Evolutionary conservation across 1,140 invertebrate genomes (phyloP).

Genomic region (Drosophila lini): DNA sequence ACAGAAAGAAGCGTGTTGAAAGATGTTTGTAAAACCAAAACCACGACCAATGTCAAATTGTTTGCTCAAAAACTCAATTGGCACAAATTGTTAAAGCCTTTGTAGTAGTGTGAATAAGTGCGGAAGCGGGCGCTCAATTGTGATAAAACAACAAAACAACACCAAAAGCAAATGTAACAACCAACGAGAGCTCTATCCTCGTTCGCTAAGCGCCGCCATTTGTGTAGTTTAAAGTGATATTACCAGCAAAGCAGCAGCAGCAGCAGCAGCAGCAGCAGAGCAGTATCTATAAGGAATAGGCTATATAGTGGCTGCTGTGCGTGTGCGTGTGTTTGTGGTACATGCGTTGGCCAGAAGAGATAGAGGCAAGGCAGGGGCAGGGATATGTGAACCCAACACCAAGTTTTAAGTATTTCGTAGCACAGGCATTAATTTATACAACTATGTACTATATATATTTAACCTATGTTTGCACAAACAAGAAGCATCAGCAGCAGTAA

Average conservation of each 20-base stretch:
- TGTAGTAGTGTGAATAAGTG: constrained; percentile 73
- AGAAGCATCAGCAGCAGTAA: constrained; percentile 42
- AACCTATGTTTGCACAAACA: constrained; percentile 74
- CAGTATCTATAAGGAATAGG: constrained; percentile 33
- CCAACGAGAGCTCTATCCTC: constrained; percentile 55
- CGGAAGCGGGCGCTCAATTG: constrained; percentile 68
- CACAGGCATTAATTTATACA: constrained; percentile 76
- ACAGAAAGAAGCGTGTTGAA: constrained; percentile 41
- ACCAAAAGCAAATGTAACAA: constrained; percentile 70
- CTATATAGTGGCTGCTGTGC: constrained; percentile 12
- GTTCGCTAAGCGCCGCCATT: constrained; percentile 69
- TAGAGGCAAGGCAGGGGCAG: constrained; percentile 27
- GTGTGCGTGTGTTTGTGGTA: constrained; percentile 14
- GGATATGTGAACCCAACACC: constrained; percentile 31
- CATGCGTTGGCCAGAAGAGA: constrained; percentile 65
- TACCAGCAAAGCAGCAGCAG: constrained; percentile 51
- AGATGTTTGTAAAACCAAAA: constrained; percentile 69
- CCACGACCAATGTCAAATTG: constrained; percentile 74
- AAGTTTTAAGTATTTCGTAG: constrained; percentile 71
- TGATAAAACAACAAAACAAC: constrained; percentile 67
- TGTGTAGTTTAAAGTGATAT: constrained; percentile 81
- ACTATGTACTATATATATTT: constrained; percentile 70
- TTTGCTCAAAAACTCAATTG: constrained; percentile 73
- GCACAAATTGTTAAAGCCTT: constrained; percentile 79
- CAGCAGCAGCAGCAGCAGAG: constrained; percentile 30